Conservation (phyloP, 2,113 vertebrate species). For the Protomyctophum bolini region DNA sequence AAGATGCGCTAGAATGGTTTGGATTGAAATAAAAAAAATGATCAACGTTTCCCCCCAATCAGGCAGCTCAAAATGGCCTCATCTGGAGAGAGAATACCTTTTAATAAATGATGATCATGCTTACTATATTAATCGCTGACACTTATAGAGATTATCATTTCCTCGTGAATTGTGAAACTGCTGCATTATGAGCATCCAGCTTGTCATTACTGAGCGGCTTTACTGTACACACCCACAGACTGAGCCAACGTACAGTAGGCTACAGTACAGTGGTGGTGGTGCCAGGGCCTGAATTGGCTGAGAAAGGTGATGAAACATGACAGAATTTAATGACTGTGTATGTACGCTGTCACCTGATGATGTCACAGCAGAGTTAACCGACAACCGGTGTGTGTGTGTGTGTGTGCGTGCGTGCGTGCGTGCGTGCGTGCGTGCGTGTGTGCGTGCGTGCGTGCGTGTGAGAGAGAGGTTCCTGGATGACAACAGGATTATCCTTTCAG, state of each 20-base stretch:
- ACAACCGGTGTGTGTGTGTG: neutral
- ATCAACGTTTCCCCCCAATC: too few relatives aligned
- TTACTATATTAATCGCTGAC: constrained; percentile 43
- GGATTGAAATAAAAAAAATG: too few relatives aligned
- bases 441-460: too few relatives aligned
- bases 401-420: too few relatives aligned
- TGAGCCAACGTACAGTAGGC: constrained; percentile 19
- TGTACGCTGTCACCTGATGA: constrained; percentile 22
- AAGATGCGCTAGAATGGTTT: too few relatives aligned
- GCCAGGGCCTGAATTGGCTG: constrained; percentile 7
- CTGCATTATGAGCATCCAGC: neutral
- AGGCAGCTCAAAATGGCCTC: too few relatives aligned
- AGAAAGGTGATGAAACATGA: constrained; percentile 24
- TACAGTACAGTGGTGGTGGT: too few relatives aligned
- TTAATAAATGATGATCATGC: neutral
- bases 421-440: too few relatives aligned
- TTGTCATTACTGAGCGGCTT: constrained; percentile 9
- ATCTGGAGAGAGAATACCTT: neutral
- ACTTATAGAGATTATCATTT: constrained; percentile 27
- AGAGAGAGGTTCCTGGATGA: neutral
- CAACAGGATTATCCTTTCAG: constrained; percentile 22
- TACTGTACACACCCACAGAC: neutral
- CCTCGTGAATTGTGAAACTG: neutral
- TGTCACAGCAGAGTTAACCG: constrained; percentile 13
- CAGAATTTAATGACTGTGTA: constrained; percentile 30